phyloP scores from a whole-genome alignment of 2,113 vertebrate species.

The Lutjanus erythropterus region DNA sequence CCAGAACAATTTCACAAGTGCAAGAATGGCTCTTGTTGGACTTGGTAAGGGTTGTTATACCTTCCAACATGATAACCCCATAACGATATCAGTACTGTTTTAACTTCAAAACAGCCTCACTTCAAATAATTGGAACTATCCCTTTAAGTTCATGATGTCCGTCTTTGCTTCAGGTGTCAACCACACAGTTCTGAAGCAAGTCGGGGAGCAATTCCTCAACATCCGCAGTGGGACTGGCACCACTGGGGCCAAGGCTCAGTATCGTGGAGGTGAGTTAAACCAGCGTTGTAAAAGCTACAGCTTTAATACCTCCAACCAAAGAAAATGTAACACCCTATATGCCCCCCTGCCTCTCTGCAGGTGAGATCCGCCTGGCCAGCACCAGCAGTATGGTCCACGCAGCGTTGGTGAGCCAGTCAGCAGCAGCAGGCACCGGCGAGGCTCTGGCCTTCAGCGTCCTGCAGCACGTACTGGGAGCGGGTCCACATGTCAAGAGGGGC shows the following conservation, averaged over 20 bases:
- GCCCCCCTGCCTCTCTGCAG: constrained; percentile 70
- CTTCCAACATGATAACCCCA: background rate
- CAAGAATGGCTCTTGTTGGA: constrained; percentile 95
- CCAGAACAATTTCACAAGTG: constrained; percentile 89
- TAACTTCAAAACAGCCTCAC: too few relatives aligned
- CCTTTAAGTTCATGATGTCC: background rate
- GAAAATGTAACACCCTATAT: background rate
- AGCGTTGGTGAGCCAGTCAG: constrained; percentile 90
- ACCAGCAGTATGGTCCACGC: constrained; percentile 88
- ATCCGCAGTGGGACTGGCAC: constrained; percentile 91
- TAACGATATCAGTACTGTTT: background rate
- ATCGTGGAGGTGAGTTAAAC: constrained; percentile 89
- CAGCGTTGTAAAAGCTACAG: background rate
- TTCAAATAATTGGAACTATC: too few relatives aligned
- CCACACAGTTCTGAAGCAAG: constrained; percentile 90
- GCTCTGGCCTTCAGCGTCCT: constrained; percentile 92
- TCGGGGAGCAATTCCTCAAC: constrained; percentile 96
- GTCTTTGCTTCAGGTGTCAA: constrained; percentile 87
- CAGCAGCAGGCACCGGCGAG: constrained; percentile 83
- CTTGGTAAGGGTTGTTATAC: constrained; percentile 86
- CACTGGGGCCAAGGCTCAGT: constrained; percentile 86
- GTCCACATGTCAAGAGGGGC: constrained; percentile 93
- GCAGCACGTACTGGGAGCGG: constrained; percentile 93
- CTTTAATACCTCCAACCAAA: background rate
- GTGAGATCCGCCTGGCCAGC: constrained; percentile 89